phyloP scores from a whole-genome alignment of 2,797 vertebrate species.

The Lagorchestes hirsutus region DNA sequence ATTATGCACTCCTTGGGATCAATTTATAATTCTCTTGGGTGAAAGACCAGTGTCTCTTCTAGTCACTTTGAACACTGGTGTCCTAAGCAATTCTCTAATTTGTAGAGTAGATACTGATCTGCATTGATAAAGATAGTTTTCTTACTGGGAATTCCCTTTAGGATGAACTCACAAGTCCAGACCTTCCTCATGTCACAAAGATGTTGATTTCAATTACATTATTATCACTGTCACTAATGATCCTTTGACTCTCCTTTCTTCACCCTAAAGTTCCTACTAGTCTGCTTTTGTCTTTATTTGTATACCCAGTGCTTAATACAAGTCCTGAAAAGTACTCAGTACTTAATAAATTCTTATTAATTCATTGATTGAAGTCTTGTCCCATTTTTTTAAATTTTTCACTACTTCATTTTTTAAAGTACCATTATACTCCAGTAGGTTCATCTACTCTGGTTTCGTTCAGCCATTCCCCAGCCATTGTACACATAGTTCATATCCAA shows the following conservation, averaged over 20 bases:
- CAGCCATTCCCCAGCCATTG: not conserved
- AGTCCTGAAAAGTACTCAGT: not conserved
- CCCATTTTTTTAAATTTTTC: not conserved
- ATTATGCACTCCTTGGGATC: not conserved
- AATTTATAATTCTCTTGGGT: not conserved
- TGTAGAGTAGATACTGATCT: not conserved
- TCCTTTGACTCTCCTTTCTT: not conserved
- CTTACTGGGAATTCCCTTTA: not conserved
- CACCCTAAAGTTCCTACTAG: not conserved
- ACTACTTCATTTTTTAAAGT: not conserved
- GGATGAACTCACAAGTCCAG: not conserved
- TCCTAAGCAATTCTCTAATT: not conserved
- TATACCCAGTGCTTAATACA: not conserved
- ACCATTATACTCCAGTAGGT: not conserved
- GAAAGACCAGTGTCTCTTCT: not conserved
- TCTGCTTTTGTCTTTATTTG: not conserved
- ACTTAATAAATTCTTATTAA: not conserved
- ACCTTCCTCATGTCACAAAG: not conserved
- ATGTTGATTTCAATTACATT: not conserved
- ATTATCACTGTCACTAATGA: not conserved
- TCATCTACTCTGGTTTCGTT: not conserved
- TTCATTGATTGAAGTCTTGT: not conserved
- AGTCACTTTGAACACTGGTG: not conserved
- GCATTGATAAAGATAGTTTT: not conserved
- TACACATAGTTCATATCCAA: not conserved